Evolutionary conservation across 2,113 vertebrate species (phyloP).

Genomic region (Apus apus): DNA sequence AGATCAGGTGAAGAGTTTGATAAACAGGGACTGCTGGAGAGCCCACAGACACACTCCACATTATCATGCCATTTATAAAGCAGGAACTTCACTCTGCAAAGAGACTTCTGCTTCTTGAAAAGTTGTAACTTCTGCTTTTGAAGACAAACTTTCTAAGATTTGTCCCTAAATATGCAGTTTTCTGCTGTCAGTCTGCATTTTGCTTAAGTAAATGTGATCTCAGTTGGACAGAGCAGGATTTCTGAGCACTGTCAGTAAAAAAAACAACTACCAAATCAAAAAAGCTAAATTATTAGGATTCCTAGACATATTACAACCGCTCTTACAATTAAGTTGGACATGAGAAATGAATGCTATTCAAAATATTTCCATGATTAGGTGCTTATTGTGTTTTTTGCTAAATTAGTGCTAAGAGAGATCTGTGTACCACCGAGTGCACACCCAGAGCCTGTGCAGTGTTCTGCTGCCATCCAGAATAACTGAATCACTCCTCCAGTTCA

Average conservation of each 20-base stretch:
- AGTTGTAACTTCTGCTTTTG: background rate
- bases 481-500: background rate
- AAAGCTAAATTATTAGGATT: background rate
- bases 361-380: background rate
- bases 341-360: background rate
- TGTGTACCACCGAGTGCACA: background rate
- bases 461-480: background rate
- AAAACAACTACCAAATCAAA: background rate
- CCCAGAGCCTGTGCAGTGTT: background rate
- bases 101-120: background rate
- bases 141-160: background rate
- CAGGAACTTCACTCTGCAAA: background rate
- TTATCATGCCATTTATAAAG: background rate
- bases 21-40: background rate
- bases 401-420: background rate
- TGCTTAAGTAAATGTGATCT: background rate
- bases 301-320: background rate
- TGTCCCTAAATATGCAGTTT: background rate
- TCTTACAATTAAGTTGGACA: background rate
- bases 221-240: background rate
- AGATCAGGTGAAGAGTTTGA: background rate
- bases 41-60: background rate
- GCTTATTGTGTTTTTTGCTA: background rate
- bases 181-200: background rate
- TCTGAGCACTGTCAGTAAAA: background rate